phyloP scores from a whole-genome alignment of 2,888 invertebrate genomes.

The Acrocyrtus sp. region DNA sequence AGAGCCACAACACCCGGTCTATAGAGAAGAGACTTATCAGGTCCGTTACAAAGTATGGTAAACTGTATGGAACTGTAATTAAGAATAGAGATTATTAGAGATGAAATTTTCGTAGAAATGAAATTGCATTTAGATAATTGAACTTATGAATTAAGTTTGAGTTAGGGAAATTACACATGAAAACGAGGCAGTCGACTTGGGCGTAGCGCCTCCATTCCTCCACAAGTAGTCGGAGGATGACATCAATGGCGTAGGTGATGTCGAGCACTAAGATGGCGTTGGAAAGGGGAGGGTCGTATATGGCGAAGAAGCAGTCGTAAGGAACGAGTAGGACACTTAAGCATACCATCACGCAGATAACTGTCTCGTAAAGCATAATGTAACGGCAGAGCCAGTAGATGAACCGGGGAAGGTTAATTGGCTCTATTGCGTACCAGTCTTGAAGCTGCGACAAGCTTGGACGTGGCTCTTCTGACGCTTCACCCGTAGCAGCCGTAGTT shows the following conservation, averaged over 20 bases:
- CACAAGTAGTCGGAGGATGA: slow-evolving; percentile 34
- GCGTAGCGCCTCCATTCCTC: slow-evolving; percentile 46
- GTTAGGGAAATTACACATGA: slow-evolving; percentile 28
- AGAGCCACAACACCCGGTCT: slow-evolving; percentile 1
- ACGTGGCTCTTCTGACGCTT: background rate
- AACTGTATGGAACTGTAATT: slow-evolving; percentile 38
- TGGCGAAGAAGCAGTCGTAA: slow-evolving; percentile 42
- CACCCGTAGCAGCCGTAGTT: too few relatives aligned
- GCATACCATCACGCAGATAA: background rate
- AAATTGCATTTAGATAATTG: too few relatives aligned
- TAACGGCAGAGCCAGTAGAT: slow-evolving; percentile 20
- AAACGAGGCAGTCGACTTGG: slow-evolving; percentile 18
- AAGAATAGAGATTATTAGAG: background rate
- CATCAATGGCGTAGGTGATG: slow-evolving; percentile 35
- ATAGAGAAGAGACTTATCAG: slow-evolving; percentile 35
- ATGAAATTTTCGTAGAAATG: background rate
- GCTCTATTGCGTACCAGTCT: slow-evolving; percentile 24
- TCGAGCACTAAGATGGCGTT: slow-evolving; percentile 13
- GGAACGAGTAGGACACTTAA: slow-evolving; percentile 16
- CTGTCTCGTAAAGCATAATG: slow-evolving; percentile 26
- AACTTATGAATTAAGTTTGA: too few relatives aligned
- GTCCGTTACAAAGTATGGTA: slow-evolving; percentile 36
- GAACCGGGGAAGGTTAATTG: slow-evolving; percentile 15
- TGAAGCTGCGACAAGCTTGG: too few relatives aligned
- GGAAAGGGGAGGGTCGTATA: slow-evolving; percentile 15